phyloP scores from a whole-genome alignment of 2,797 vertebrate species.

The Pelochelys cantorii region DNA sequence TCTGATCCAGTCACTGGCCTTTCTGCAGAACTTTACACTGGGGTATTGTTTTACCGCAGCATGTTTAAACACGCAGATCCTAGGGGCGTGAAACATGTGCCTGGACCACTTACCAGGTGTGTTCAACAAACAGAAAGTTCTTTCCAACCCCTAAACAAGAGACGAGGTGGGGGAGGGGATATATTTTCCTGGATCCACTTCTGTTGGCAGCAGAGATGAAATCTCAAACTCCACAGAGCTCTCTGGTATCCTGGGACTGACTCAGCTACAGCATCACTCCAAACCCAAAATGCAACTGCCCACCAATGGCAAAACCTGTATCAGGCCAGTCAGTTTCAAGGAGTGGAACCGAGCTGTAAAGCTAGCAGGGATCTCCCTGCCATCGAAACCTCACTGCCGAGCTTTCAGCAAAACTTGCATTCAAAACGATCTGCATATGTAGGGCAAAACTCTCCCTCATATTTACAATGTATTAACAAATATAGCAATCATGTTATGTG shows the following conservation, averaged over 20 bases:
- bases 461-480: constrained; percentile 30
- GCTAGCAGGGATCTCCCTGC: constrained; percentile 7
- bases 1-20: neutral
- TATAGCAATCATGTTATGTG: neutral
- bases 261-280: neutral
- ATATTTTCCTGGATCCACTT: neutral
- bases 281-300: neutral
- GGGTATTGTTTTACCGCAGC: neutral
- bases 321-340: neutral
- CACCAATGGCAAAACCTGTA: neutral
- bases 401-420: constrained; percentile 45
- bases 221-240: neutral
- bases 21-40: neutral
- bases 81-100: too few species aligned
- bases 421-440: constrained; percentile 44
- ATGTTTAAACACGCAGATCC: neutral
- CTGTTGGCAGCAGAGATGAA: neutral
- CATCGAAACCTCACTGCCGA: neutral
- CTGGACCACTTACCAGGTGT: neutral
- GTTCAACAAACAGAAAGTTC: neutral
- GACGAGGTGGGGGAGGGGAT: neutral
- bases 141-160: neutral
- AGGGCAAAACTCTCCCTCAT: constrained; percentile 46
- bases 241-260: neutral
- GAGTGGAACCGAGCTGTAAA: neutral